Base-by-base conservation (phyloP, 2,797 vertebrate genomes). In the Anomalospiza imberbis region DNA sequence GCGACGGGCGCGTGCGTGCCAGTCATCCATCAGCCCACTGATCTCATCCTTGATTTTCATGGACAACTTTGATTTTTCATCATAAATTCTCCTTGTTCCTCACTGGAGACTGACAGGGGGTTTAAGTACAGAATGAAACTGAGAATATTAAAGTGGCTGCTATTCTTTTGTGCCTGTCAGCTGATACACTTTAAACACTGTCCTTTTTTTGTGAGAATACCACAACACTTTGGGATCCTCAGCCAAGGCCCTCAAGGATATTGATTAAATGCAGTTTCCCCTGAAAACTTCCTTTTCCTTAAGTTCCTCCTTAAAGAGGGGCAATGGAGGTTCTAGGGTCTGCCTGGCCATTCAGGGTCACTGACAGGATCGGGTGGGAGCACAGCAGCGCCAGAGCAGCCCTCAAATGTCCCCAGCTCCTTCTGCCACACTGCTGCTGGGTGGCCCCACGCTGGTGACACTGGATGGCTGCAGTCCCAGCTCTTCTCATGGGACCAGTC, bases 1-100 rank as follows among this genome's bases (percentile, higher is more conserved):
- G 65, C 12, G 0, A 44, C 4, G 17, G 92, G 78, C 12, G 2
- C 17, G n/a, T 4, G 2, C 0, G 9, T 91, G 94, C 87, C 92
- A 65, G 25, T 72, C 92, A 94, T 79, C 89, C 90, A 75, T 86
- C 65, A 91, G 75, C 67, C 83, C 72, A 10, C 94, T 55, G 44
- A 89, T 76, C 85, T 90, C 67, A 89, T 31, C 87, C 80, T 40
- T 79, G 71, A 88, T 92, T 75, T 73, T 54, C 79, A 85, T 32
- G 71, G 91, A 91, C 90, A 78, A 44, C 93, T 92, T 86, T 89
- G 90, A 91, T 82, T 96, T 94, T 91, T 92, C 77, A 83, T 91
- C 89, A 86, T 83, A 85, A 92, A 86, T 89, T 80, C 91, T 75
- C 94, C 95, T 77, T 88, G 94, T 91, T 92, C 89, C 76, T 80